Evolutionary conservation across 2,113 vertebrate species (phyloP).

Genomic region (Xyrauchen texanus): DNA sequence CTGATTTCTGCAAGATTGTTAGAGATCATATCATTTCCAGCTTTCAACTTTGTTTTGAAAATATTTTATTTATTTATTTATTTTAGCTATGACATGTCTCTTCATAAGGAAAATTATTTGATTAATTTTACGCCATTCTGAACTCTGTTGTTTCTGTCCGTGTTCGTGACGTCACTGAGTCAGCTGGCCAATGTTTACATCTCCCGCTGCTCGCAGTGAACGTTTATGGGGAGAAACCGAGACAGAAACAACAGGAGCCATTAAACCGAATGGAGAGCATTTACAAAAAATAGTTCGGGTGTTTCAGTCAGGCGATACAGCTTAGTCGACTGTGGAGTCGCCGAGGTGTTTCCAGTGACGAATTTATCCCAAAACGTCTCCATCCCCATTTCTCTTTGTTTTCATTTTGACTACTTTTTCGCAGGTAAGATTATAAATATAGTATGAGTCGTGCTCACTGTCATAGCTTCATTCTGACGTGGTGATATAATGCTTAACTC

Average conservation of each 20-base stretch:
- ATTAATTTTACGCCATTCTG: no score
- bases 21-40: no score
- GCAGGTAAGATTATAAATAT: slow-evolving; percentile 21
- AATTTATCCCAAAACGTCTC: slow-evolving; percentile 21
- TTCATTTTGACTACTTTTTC: background rate
- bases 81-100: no score
- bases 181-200: slow-evolving; percentile 67
- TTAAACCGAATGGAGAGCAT: background rate
- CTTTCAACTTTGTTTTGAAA: no score
- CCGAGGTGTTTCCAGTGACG: slow-evolving; percentile 30
- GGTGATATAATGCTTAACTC: background rate
- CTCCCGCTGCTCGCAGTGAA: slow-evolving; percentile 44
- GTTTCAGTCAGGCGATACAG: background rate
- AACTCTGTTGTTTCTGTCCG: background rate
- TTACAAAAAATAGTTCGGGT: background rate
- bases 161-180: slow-evolving; percentile 60
- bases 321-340: slow-evolving; percentile 24
- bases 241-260: background rate
- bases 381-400: background rate
- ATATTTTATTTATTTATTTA: no score
- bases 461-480: background rate
- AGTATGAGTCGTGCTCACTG: background rate
- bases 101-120: no score
- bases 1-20: no score
- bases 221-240: slow-evolving; percentile 34